A percentile compares a stretch with the other conserved stretches of the same genome.
These are phyloP conservation scores for Chironomus striatipennis DNA, from an alignment of 1,140 invertebrate genomes.

Conservation along the genomic window DNA sequence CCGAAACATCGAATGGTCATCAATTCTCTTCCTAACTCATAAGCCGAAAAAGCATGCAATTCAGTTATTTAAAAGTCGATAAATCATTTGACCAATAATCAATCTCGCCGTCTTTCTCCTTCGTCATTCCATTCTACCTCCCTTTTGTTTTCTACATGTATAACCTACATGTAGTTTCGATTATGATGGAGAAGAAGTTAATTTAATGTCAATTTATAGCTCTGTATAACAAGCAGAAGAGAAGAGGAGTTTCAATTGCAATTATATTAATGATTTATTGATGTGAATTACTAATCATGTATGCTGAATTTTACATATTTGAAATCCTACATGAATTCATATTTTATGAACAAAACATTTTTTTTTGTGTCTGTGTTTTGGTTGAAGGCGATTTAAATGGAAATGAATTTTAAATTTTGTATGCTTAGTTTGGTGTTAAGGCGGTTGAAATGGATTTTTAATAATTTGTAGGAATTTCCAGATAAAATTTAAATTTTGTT, in stretches of 20 bases:
- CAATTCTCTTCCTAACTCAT: not conserved
- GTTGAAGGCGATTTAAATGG: too few species aligned
- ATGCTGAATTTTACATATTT: not conserved
- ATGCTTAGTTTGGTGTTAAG: too few species aligned
- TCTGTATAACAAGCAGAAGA: not conserved
- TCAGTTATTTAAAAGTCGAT: constrained; percentile 9
- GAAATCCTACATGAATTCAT: too few species aligned
- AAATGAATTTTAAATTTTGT: too few species aligned
- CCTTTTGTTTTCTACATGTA: too few species aligned
- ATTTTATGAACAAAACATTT: too few species aligned
- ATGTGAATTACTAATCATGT: constrained; percentile 9
- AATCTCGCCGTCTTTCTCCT: not conserved
- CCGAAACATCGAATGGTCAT: not conserved
- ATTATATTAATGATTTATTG: not conserved
- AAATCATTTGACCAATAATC: constrained; percentile 13
- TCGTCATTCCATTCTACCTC: not conserved
- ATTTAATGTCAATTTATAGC: constrained; percentile 14
- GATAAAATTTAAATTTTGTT: too few species aligned
- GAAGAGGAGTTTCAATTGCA: not conserved
- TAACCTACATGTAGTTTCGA: too few species aligned
- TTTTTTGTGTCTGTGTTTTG: too few species aligned
- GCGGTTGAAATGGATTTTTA: too few species aligned
- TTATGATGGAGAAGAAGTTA: not conserved
- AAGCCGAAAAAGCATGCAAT: not conserved
- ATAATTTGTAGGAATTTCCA: too few species aligned